Evolutionary conservation across 2,113 vertebrate genomes (phyloP).

Genomic region (Cyanoramphus novaezelandiae): DNA sequence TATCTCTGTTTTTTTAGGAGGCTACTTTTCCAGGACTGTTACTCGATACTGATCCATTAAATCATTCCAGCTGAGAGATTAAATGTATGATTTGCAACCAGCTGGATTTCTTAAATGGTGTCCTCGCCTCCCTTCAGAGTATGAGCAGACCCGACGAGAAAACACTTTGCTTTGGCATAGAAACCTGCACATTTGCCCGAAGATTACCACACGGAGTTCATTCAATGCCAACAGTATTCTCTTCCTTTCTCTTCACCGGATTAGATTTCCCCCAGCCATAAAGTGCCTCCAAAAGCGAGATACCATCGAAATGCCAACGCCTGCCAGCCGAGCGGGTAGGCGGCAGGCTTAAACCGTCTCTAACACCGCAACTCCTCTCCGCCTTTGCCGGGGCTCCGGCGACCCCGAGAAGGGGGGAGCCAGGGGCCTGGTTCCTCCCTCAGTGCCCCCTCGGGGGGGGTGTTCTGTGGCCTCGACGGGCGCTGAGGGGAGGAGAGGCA

Average conservation of each 20-base stretch:
- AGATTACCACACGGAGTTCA: conserved; percentile 57
- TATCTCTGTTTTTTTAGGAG: conserved; percentile 66
- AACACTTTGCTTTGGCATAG: conserved; percentile 57
- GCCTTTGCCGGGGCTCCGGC: not conserved
- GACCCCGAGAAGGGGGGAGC: not conserved
- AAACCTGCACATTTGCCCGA: conserved; percentile 38
- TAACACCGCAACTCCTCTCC: not conserved
- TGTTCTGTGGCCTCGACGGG: not conserved
- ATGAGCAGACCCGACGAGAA: conserved; percentile 26
- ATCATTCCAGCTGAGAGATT: conserved; percentile 75
- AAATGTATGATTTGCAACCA: conserved; percentile 73
- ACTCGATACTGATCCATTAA: conserved; percentile 75
- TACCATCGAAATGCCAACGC: conserved; percentile 34
- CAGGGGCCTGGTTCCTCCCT: accelerated
- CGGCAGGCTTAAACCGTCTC: not conserved
- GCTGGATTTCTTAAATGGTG: conserved; percentile 65
- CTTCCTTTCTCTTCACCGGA: conserved; percentile 60
- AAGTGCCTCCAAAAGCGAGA: conserved; percentile 45
- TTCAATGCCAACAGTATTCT: conserved; percentile 60
- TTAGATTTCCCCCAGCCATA: conserved; percentile 38
- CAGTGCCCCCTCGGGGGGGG: not conserved
- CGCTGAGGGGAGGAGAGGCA: not conserved
- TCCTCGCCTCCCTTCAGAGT: conserved; percentile 47
- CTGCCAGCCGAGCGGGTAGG: not conserved
- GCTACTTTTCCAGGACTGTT: conserved; percentile 68